Conservation (phyloP, 2,888 invertebrate genomes). For the Lepidocyrtinus sp. region DNA sequence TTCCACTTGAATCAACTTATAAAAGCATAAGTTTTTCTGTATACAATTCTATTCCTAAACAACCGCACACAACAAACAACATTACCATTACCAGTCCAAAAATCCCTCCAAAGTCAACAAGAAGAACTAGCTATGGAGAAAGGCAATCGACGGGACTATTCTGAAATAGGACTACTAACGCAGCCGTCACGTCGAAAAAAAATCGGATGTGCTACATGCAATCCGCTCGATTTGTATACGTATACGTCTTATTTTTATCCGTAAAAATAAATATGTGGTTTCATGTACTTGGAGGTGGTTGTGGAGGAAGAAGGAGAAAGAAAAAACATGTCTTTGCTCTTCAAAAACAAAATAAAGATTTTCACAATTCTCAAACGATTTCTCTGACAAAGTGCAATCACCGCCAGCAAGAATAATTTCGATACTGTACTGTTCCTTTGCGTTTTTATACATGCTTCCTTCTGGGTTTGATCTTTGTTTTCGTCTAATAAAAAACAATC, state of each 20-base stretch:
- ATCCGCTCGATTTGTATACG: slow-evolving; percentile 43
- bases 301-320: slow-evolving; percentile 42
- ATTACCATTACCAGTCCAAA: background rate
- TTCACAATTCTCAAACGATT: slow-evolving; percentile 16
- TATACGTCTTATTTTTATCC: slow-evolving; percentile 25
- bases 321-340: slow-evolving; percentile 53
- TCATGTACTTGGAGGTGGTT: background rate
- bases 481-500: too few species aligned
- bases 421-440: background rate
- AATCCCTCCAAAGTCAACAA: slow-evolving; percentile 34
- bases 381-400: slow-evolving; percentile 12
- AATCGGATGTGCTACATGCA: slow-evolving; percentile 41
- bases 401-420: slow-evolving; percentile 11
- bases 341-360: slow-evolving; percentile 45
- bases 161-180: background rate
- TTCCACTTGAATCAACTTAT: slow-evolving; percentile 63
- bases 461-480: too few species aligned
- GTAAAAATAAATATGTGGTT: slow-evolving; percentile 16
- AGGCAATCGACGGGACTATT: slow-evolving; percentile 44
- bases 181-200: slow-evolving; percentile 21
- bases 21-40: slow-evolving; percentile 45
- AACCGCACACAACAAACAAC: slow-evolving; percentile 11
- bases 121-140: slow-evolving; percentile 21
- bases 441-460: too few species aligned
- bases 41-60: slow-evolving; percentile 19